Conservation (phyloP, 1,140 invertebrate species). For the Drosophila sucinea region DNA sequence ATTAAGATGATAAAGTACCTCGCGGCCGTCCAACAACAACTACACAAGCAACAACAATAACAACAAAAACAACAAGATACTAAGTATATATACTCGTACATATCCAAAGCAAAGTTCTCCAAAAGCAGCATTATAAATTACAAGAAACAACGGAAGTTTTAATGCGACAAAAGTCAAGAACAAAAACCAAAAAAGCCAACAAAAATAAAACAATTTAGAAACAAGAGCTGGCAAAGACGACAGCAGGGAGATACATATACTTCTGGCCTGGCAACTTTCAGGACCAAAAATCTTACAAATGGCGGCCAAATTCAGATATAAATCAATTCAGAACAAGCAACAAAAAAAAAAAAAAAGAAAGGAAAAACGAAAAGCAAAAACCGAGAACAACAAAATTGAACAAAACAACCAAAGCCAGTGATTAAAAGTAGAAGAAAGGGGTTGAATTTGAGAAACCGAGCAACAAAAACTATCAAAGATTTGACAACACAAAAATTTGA, state of each 20-base stretch:
- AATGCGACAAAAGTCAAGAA: conserved; percentile 78
- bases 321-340: conserved; percentile 42
- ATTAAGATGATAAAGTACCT: conserved; percentile 77
- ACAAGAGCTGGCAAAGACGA: conserved; percentile 62
- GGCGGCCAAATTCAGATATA: conserved; percentile 55
- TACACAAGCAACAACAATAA: conserved; percentile 25
- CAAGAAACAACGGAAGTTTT: conserved; percentile 77
- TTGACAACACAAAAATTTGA: conserved; percentile 39
- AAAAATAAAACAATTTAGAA: conserved; percentile 35
- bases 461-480: conserved; percentile 27
- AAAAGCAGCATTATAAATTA: conserved; percentile 78
- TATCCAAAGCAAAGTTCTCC: conserved; percentile 49
- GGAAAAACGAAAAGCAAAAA: conserved; percentile 37
- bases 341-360: conserved; percentile 42
- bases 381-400: conserved; percentile 58
- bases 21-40: conserved; percentile 46
- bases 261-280: conserved; percentile 65
- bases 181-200: conserved; percentile 60
- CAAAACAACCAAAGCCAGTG: conserved; percentile 33
- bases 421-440: conserved; percentile 57
- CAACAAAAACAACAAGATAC: conserved; percentile 11
- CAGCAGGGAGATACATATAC: conserved; percentile 48
- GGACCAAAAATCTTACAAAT: conserved; percentile 78
- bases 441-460: conserved; percentile 48
- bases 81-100: conserved; percentile 8